These are phyloP conservation scores for Clytia hemisphaerica DNA, from an alignment of 30 jellyfish, hydroid and myxozoan genomes.

Conservation along the genomic window DNA sequence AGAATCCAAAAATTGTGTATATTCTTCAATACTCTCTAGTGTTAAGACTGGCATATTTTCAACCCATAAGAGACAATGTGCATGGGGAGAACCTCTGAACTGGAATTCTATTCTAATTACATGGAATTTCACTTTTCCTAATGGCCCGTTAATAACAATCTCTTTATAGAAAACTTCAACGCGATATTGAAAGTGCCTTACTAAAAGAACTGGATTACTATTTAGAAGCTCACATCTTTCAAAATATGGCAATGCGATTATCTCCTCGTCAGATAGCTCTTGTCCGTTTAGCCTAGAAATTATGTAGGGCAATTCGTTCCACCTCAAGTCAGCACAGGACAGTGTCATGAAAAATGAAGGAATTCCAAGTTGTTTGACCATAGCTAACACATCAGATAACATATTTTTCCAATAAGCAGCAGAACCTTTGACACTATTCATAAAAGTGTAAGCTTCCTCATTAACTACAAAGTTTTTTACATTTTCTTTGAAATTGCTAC, in stretches of 20 bases:
- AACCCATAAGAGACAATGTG: background rate
- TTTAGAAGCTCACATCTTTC: constrained; percentile 23
- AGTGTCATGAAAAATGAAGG: constrained; percentile 27
- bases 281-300: background rate
- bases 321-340: constrained; percentile 38
- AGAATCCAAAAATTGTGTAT: background rate
- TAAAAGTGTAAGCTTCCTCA: constrained; percentile 8
- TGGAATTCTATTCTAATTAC: constrained; percentile 11
- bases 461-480: constrained; percentile 6
- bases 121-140: constrained; percentile 6
- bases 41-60: background rate
- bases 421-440: constrained; percentile 30
- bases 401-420: constrained; percentile 41
- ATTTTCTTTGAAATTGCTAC: constrained; percentile 9
- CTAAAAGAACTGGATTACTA: constrained; percentile 22
- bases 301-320: constrained; percentile 24
- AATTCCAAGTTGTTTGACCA: constrained; percentile 43
- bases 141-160: background rate
- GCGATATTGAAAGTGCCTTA: constrained; percentile 43
- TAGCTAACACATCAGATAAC: constrained; percentile 29
- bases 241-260: constrained; percentile 1
- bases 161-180: constrained; percentile 31
- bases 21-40: background rate
- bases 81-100: constrained; percentile 14
- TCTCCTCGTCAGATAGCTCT: constrained; percentile 9